These are phyloP conservation scores for Xyrauchen texanus DNA, from an alignment of 2,113 vertebrate species.

Conservation along the genomic window DNA sequence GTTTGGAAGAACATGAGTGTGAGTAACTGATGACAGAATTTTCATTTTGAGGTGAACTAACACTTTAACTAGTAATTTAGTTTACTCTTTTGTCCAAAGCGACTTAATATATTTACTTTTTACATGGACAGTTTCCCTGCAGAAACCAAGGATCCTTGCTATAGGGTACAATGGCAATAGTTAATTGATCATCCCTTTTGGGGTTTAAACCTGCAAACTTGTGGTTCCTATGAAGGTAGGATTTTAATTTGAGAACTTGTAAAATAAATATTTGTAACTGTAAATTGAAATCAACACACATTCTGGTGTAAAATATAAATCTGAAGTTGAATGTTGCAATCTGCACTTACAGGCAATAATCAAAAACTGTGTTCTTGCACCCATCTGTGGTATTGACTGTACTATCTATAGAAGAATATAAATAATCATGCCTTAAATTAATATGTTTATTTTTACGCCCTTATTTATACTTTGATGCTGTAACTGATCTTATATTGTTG, in stretches of 20 bases:
- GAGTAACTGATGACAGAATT: not conserved
- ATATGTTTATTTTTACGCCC: too few species aligned
- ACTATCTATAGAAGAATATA: too few species aligned
- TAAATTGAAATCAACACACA: too few species aligned
- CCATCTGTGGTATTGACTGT: too few species aligned
- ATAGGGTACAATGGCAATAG: not conserved
- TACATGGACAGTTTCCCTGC: not conserved
- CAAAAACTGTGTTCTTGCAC: too few species aligned
- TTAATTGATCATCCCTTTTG: slow-evolving; percentile 7
- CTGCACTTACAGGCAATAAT: too few species aligned
- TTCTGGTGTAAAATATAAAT: too few species aligned
- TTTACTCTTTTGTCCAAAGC: too few species aligned
- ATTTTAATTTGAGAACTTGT: not conserved
- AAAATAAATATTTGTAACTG: not conserved
- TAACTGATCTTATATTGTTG: too few species aligned
- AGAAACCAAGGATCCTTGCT: slow-evolving; percentile 12
- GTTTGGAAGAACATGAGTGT: not conserved
- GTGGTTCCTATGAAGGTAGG: not conserved
- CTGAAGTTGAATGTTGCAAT: too few species aligned
- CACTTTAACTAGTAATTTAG: not conserved
- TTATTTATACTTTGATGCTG: too few species aligned
- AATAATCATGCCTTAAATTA: too few species aligned
- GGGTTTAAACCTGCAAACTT: slow-evolving; percentile 8
- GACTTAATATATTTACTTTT: not conserved
- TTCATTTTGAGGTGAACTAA: not conserved